These are phyloP conservation scores for Tanypteryx hageni DNA, from an alignment of 2,888 invertebrate genomes.

Conservation along the genomic window DNA sequence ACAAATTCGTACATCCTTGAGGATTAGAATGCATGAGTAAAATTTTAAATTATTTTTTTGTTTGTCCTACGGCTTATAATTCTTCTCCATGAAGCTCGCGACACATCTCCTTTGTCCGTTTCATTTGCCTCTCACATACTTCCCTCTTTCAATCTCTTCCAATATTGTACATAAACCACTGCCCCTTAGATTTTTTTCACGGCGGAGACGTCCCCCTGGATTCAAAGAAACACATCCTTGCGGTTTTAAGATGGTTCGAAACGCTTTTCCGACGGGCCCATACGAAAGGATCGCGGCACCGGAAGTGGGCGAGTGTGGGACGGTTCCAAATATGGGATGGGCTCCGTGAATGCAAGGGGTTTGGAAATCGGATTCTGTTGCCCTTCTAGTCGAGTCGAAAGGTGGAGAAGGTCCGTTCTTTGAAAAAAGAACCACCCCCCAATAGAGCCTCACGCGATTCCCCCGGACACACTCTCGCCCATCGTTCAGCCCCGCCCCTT, in stretches of 20 bases:
- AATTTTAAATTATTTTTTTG: neutral
- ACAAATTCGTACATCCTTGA: too few relatives aligned
- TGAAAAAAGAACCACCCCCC: neutral
- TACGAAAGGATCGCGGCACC: neutral
- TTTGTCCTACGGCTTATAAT: neutral
- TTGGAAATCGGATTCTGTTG: slow-evolving; percentile 42
- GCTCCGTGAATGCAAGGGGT: slow-evolving; percentile 36
- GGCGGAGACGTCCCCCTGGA: neutral
- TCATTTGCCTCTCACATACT: neutral
- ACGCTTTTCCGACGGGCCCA: neutral
- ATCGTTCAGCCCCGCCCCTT: neutral
- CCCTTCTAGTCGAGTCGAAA: slow-evolving; percentile 8
- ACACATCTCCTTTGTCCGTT: too few relatives aligned
- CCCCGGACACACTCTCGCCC: neutral
- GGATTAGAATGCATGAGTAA: too few relatives aligned
- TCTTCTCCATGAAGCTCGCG: too few relatives aligned
- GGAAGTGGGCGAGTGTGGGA: neutral
- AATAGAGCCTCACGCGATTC: neutral
- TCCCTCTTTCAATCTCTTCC: neutral
- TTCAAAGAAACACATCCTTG: neutral
- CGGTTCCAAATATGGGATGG: slow-evolving; percentile 44
- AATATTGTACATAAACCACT: too few relatives aligned
- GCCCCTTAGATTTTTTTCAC: neutral
- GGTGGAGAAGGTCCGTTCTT: neutral
- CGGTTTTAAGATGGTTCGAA: neutral